Base-by-base conservation (phyloP, 2,888 invertebrate species). In the Endomychus coccineus region DNA sequence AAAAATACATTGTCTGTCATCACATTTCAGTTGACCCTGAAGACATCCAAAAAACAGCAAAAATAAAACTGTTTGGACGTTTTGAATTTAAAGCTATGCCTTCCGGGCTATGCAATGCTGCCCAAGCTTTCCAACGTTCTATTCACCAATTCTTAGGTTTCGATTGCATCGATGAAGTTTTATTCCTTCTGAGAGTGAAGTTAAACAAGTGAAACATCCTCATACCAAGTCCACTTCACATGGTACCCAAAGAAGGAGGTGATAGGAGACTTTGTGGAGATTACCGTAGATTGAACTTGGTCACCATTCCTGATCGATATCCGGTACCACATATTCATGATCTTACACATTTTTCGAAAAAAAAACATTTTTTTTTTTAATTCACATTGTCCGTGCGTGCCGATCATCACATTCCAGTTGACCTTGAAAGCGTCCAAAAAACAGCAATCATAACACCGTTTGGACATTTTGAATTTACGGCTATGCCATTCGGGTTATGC, bases 291-390 rank as follows among this genome's bases (percentile, higher is more conserved):
- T 40, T 64, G 1, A 64, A 62, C 28, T 51, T 50, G 0, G 43
- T 61, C 58, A 57, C 70, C 68, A 54, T 70, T 68, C 58, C 62
- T 57, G 45, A 63, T 59, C 3, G 67, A 68, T 39, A 67, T 68
- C 60, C 62, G 0, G 39, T 58, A 3, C 48, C 55, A 4, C 54
- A 58, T 36, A 50, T 64, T 9, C 50, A 58, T 7, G 58, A 61
- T 38, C 56, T 60, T 36, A 12, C 51, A 1, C 46, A 53, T 11
- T 31, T 4, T 40, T 64, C 0, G 11, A 34, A 9, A 54, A 52
- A 3, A 51, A 49, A 16, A 44, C 15, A 4, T 35, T 56, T 2
- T 59, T 56, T 34, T 47, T 49, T 1, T 51, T 43, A 0, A 31
- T 61, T 2, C 60, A 62, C 43, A 43, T 64, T 1, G 46, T 48